Conservation (phyloP, 2,888 invertebrate genomes). For the Netelia virgata region DNA sequence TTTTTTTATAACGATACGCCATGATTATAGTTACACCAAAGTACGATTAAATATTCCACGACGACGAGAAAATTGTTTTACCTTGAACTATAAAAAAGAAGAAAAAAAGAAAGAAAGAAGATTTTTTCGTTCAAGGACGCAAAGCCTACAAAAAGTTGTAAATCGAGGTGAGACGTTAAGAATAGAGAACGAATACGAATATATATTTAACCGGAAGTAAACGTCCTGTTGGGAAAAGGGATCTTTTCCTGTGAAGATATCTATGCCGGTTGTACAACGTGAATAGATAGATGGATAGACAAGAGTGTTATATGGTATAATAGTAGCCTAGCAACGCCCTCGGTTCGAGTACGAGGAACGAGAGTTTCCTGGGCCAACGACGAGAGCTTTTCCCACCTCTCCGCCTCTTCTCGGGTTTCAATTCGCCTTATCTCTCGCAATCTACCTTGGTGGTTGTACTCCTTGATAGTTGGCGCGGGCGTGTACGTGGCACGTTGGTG, state of each 20-base stretch:
- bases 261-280: slow-evolving; percentile 60
- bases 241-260: slow-evolving; percentile 60
- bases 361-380: slow-evolving; percentile 69
- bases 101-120: no score
- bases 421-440: slow-evolving; percentile 81
- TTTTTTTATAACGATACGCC: no score
- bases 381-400: slow-evolving; percentile 69
- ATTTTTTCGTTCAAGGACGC: no score
- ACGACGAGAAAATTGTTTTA: no score
- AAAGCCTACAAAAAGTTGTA: no score
- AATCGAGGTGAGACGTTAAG: no score
- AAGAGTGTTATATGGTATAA: slow-evolving; percentile 45
- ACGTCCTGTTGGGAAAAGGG: not conserved
- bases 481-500: not conserved
- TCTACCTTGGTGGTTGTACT: slow-evolving; percentile 74
- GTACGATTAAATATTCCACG: no score
- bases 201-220: no score
- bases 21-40: no score
- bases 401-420: slow-evolving; percentile 78
- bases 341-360: slow-evolving; percentile 49
- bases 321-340: slow-evolving; percentile 84
- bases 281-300: slow-evolving; percentile 64
- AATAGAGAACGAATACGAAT: no score
- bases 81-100: no score
- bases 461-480: not conserved